phyloP scores from a whole-genome alignment of 2,797 vertebrate genomes.

The Chelon auratus region DNA sequence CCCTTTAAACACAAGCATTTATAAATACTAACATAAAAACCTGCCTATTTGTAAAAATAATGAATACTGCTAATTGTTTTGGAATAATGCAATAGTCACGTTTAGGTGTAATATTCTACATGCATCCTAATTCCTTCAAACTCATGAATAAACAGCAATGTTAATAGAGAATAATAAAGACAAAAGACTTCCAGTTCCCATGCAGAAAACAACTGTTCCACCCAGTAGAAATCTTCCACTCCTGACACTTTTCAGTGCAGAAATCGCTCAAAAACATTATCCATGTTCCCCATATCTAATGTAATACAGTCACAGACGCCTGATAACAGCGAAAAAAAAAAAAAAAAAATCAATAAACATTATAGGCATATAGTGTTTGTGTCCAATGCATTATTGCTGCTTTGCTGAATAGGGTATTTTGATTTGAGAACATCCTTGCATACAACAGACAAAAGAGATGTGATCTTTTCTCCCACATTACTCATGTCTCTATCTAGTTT shows the following conservation, averaged over 20 bases:
- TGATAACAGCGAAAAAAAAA: not conserved
- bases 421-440: constrained; percentile 8
- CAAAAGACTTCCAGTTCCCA: not conserved
- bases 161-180: not conserved
- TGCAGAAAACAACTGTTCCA: too few species aligned
- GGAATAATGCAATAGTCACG: not conserved
- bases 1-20: too few species aligned
- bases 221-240: too few species aligned
- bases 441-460: constrained; percentile 14
- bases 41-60: too few species aligned
- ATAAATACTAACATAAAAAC: too few species aligned
- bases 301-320: not conserved
- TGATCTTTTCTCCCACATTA: constrained; percentile 41
- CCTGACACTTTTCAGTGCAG: too few species aligned
- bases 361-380: not conserved
- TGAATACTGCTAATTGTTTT: not conserved
- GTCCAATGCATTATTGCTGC: constrained; percentile 17
- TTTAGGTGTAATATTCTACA: not conserved
- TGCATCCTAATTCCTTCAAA: not conserved
- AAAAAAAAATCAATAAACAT: constrained; percentile 1
- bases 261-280: too few species aligned
- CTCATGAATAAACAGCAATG: not conserved
- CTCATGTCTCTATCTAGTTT: constrained; percentile 49
- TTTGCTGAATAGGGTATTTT: constrained; percentile 19
- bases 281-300: not conserved